Base-by-base conservation (phyloP, 2,888 invertebrate genomes). In the Protophormia terraenovae region DNA sequence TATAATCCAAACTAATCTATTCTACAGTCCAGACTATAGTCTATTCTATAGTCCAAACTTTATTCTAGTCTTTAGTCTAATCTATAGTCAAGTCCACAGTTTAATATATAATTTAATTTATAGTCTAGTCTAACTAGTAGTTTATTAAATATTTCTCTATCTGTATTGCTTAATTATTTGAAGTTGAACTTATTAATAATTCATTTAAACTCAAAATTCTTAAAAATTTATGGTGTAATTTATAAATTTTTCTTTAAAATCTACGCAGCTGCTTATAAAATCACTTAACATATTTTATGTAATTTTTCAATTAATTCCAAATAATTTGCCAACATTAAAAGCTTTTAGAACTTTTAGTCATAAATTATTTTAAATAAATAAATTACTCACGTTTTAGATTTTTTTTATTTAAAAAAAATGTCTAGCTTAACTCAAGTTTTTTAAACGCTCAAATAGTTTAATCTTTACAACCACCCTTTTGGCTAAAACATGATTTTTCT, bases 401-500 rank as follows among this genome's bases (percentile, higher is more conserved):
- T 53, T 8, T n/a, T 38, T 41, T 24, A 64, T 55, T 55, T 45
- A 2, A 3, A 2, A 22, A 22, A 55, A 22, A 66, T 22, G 14
- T n/a, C 29, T 6, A 53, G 19, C 22, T 32, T 5, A 47, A 35
- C 6, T 24, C 24, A 29, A 22, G 67, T 24, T 77, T 77, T 8
- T 14, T 45, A 64, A 14, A 53, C 66, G 32, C 19, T 38, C 12
- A 12, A 47, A n/a, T n/a, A n/a, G n/a, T n/a, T n/a, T n/a, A n/a
- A n/a, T n/a, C n/a, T n/a, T 50, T n/a, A 38, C 50, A 64, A 66
- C 58, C 38, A 55, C 41, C 76, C 69, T 84, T 76, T 71, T 32
- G 75, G 84, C 73, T 27, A 71, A 64, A 76, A 77, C 66, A 84
- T 84, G 80, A 84, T 47, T 45, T 58, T 77, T 35, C 32, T 10